Conservation (phyloP, 1,140 invertebrate genomes). For the Ceratitis capitata region DNA sequence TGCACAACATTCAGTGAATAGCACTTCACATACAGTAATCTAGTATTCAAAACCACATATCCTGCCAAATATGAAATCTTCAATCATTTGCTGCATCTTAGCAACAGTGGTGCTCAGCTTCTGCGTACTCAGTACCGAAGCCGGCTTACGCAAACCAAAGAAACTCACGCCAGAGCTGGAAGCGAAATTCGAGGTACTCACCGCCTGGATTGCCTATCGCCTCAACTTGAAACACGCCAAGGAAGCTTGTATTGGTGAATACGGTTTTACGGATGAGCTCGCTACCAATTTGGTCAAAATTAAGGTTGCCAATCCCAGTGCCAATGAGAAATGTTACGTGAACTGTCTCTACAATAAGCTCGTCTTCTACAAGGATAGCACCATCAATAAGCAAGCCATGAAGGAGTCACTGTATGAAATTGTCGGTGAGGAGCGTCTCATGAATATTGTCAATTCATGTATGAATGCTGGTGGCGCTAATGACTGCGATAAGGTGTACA, state of each 20-base stretch:
- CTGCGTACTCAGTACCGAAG: neutral
- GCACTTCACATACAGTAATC: neutral
- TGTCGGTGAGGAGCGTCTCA: neutral
- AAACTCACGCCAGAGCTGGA: neutral
- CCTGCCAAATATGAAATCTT: neutral
- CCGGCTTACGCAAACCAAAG: neutral
- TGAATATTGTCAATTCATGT: neutral
- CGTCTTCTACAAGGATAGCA: neutral
- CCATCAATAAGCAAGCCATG: neutral
- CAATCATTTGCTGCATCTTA: neutral
- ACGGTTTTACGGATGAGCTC: neutral
- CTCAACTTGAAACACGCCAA: slow-evolving; percentile 20
- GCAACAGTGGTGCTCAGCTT: neutral
- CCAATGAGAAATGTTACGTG: neutral
- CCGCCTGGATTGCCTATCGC: slow-evolving; percentile 7
- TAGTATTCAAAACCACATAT: neutral
- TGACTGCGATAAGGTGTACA: slow-evolving; percentile 13
- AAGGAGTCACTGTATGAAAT: neutral
- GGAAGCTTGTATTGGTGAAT: neutral
- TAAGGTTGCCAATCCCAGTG: neutral
- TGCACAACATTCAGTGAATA: neutral
- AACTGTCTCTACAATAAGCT: slow-evolving; percentile 14
- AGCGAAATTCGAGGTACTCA: neutral
- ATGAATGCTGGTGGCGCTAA: neutral
- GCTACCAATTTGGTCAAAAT: slow-evolving; percentile 2